phyloP scores from a whole-genome alignment of 2,113 vertebrate genomes.

The Tyrannus savana region DNA sequence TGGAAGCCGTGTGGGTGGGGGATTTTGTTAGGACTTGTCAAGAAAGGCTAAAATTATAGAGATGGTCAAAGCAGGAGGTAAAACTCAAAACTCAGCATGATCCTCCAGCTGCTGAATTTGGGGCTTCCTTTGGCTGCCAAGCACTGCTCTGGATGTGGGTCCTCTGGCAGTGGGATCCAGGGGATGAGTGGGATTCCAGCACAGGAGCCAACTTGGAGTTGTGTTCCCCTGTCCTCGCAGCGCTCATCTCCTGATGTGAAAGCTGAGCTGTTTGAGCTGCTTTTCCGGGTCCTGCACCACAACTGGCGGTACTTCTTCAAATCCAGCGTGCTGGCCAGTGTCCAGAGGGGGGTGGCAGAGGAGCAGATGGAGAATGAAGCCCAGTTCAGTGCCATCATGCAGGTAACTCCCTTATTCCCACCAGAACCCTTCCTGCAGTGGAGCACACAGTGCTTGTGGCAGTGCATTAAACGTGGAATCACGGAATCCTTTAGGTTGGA shows the following conservation, averaged over 20 bases:
- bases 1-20: neutral
- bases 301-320: conserved; percentile 99
- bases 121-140: neutral
- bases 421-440: neutral
- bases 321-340: conserved; percentile 89
- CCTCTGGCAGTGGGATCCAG: neutral
- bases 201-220: neutral
- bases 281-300: conserved; percentile 96
- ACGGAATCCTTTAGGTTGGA: neutral
- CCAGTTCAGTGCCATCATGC: conserved; percentile 97
- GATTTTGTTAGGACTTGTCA: neutral
- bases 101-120: neutral
- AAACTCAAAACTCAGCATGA: neutral
- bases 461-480: fast-evolving
- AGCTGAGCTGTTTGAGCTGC: conserved; percentile 93
- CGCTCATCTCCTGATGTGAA: conserved; percentile 96
- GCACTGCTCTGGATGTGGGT: neutral
- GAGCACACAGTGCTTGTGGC: fast-evolving
- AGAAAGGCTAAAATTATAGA: neutral
- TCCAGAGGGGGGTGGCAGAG: conserved; percentile 86
- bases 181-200: neutral
- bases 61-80: neutral
- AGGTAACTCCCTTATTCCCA: conserved; percentile 72
- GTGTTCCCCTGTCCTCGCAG: conserved; percentile 61
- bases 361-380: conserved; percentile 96